Conservation (phyloP, 2,888 invertebrate species). For the Tubulanus polymorphus region DNA sequence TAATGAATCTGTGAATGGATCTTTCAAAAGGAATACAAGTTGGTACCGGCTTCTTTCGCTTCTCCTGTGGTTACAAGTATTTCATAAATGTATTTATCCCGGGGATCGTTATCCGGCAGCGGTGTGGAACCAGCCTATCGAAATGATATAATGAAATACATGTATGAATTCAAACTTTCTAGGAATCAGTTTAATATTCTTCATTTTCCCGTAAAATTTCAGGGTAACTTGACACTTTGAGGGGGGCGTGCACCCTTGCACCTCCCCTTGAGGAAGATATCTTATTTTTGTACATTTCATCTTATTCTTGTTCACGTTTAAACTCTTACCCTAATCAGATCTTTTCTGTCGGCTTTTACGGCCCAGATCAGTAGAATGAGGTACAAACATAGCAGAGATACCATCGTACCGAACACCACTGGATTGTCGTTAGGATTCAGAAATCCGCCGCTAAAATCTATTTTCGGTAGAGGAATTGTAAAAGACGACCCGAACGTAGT, state of each 20-base stretch:
- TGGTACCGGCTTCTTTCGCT: slow-evolving; percentile 25
- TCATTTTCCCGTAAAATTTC: no score
- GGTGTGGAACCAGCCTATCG: slow-evolving; percentile 41
- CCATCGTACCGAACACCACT: slow-evolving; percentile 22
- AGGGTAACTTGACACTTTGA: no score
- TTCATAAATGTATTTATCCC: slow-evolving; percentile 49
- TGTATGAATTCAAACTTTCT: no score
- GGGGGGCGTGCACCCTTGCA: no score
- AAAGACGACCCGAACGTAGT: slow-evolving; percentile 18
- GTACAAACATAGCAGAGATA: slow-evolving; percentile 22
- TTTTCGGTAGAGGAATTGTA: slow-evolving; percentile 24
- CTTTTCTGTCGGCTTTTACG: slow-evolving; percentile 18
- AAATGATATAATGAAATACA: no score
- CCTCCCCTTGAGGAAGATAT: no score
- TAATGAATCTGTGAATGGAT: no score
- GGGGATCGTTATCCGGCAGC: slow-evolving; percentile 43
- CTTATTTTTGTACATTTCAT: no score
- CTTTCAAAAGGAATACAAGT: no score
- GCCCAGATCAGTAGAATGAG: slow-evolving; percentile 21
- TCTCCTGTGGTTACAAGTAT: slow-evolving; percentile 45
- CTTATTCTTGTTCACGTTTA: no score
- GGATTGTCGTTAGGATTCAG: slow-evolving; percentile 25
- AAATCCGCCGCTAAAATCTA: slow-evolving; percentile 26
- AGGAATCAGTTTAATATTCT: no score
- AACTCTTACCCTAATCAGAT: slow-evolving; percentile 17